These are phyloP conservation scores for Latrodectus elegans DNA, from an alignment of 2,888 invertebrate species.

Conservation along the genomic window DNA sequence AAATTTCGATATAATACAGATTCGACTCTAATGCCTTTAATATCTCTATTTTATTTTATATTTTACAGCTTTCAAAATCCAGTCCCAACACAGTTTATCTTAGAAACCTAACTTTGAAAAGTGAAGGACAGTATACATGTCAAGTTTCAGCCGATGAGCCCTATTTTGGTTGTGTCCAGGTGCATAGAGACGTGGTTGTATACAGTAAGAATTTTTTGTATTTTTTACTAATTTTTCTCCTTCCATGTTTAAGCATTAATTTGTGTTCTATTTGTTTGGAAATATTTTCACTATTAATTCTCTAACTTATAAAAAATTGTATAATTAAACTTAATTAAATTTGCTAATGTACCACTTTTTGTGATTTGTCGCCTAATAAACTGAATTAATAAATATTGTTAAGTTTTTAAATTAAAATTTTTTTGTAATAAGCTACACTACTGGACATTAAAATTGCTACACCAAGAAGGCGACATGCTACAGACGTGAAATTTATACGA, in stretches of 20 bases:
- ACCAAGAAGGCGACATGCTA: no score
- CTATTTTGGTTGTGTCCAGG: constrained; percentile 35
- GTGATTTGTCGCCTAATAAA: no score
- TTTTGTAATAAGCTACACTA: no score
- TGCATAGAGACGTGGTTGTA: constrained; percentile 34
- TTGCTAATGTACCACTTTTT: no score
- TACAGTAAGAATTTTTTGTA: constrained; percentile 24
- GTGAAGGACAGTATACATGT: constrained; percentile 35
- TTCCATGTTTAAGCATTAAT: not conserved
- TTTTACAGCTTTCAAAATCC: not conserved
- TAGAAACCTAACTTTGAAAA: constrained; percentile 25
- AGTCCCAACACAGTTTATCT: constrained; percentile 8
- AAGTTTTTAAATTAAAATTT: no score
- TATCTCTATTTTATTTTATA: not conserved
- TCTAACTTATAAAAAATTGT: no score
- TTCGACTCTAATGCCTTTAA: not conserved
- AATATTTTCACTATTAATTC: not conserved
- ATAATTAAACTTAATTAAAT: no score
- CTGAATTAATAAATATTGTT: no score
- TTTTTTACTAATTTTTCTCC: not conserved
- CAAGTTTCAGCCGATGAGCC: constrained; percentile 46
- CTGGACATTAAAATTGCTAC: no score
- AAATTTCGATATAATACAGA: no score
- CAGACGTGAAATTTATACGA: no score
- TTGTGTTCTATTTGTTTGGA: not conserved